A percentile compares a stretch with the other conserved stretches of the same genome.
These are phyloP conservation scores for Ictalurus punctatus DNA, from an alignment of 2,113 vertebrate species.

Conservation along the genomic window DNA sequence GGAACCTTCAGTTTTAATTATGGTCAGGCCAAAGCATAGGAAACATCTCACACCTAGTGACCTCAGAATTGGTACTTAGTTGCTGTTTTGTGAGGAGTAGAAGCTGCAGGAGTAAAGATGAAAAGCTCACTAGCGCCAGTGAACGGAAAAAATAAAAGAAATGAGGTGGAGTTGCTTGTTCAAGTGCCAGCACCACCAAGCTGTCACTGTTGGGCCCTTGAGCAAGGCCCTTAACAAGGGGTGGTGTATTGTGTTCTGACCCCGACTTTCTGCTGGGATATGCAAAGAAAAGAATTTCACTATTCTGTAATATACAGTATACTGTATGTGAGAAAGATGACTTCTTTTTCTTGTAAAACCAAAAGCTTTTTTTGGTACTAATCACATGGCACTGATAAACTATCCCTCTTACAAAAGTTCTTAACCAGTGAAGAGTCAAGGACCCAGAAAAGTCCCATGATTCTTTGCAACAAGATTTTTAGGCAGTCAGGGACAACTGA, in stretches of 20 bases:
- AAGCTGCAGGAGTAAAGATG: neutral
- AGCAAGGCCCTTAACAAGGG: neutral
- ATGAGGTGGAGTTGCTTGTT: neutral
- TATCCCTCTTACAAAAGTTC: neutral
- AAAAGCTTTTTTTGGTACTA: neutral
- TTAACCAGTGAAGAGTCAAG: neutral
- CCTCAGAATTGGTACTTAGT: neutral
- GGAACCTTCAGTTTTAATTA: neutral
- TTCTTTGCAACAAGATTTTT: neutral
- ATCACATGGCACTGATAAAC: neutral
- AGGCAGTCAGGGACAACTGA: neutral
- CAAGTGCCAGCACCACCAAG: neutral
- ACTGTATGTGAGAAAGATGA: no score
- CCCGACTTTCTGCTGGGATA: no score
- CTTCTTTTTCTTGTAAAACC: neutral
- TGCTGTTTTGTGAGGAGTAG: neutral
- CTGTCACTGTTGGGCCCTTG: neutral
- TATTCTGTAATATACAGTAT: no score
- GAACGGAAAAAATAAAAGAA: no score
- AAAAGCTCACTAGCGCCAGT: neutral
- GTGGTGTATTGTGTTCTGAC: no score
- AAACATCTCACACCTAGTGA: slow-evolving; percentile 5
- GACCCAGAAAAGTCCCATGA: neutral
- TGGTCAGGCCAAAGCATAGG: neutral
- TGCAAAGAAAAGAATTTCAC: no score